A percentile compares a stretch with the other conserved stretches of the same genome.
These are phyloP conservation scores for Miichthys miiuy DNA, from an alignment of 2,797 vertebrate species.

Conservation along the genomic window DNA sequence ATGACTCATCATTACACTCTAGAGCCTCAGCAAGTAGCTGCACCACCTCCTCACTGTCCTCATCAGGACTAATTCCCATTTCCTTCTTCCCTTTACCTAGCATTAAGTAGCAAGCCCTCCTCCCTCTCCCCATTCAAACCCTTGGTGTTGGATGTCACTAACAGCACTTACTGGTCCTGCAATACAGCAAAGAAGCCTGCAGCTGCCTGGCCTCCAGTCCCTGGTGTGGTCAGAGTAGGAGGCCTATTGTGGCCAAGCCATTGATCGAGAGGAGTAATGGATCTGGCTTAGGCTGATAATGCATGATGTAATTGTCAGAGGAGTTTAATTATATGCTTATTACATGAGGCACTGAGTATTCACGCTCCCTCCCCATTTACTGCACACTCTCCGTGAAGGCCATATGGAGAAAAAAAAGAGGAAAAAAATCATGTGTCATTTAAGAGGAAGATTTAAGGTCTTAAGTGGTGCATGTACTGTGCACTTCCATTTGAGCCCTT, in stretches of 20 bases:
- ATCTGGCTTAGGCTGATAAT: constrained; percentile 89
- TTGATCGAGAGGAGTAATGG: constrained; percentile 91
- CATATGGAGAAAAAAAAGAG: constrained; percentile 36
- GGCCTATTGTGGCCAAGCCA: constrained; percentile 80
- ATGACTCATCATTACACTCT: constrained; percentile 82
- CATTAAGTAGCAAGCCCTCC: constrained; percentile 73
- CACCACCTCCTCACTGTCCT: constrained; percentile 72
- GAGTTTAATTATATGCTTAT: constrained; percentile 91
- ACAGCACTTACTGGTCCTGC: constrained; percentile 85
- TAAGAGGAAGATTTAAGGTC: constrained; percentile 44
- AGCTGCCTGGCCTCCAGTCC: constrained; percentile 73
- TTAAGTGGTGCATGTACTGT: constrained; percentile 14
- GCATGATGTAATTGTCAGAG: constrained; percentile 95
- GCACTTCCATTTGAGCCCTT: not conserved
- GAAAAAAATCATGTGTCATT: constrained; percentile 34
- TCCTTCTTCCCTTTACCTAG: constrained; percentile 79
- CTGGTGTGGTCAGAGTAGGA: constrained; percentile 82
- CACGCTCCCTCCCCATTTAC: constrained; percentile 76
- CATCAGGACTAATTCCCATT: constrained; percentile 80
- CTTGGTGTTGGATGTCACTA: constrained; percentile 85
- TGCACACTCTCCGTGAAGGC: constrained; percentile 65
- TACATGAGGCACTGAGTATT: constrained; percentile 84
- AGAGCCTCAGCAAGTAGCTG: constrained; percentile 71
- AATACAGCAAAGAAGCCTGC: constrained; percentile 64
- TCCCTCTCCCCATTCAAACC: constrained; percentile 59